These are phyloP conservation scores for Nephrocerus scutellatus DNA, from an alignment of 2,888 invertebrate species.

Conservation along the genomic window DNA sequence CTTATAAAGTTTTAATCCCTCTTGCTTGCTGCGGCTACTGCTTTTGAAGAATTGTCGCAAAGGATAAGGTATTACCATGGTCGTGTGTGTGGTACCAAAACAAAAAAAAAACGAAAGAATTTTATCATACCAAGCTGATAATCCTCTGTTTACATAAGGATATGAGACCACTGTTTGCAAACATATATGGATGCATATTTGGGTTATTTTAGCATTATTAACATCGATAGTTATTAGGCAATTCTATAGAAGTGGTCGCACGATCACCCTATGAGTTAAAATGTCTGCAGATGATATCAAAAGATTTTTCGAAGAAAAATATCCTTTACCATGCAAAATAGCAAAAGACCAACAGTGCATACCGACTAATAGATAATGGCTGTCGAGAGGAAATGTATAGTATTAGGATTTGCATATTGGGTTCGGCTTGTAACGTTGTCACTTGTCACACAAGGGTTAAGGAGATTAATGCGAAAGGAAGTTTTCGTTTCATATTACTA, in stretches of 20 bases:
- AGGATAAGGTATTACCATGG: too few relatives aligned
- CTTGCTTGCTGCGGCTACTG: too few relatives aligned
- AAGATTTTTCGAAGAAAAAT: background rate
- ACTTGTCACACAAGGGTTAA: conserved; percentile 7
- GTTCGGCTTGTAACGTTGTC: background rate
- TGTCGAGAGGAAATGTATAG: too few relatives aligned
- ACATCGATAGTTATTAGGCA: conserved; percentile 2
- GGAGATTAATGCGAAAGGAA: conserved; percentile 12
- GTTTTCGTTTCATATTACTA: conserved; percentile 12
- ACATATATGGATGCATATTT: conserved; percentile 22
- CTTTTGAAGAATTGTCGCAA: too few relatives aligned
- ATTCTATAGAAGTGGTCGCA: too few relatives aligned
- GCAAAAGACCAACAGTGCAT: conserved; percentile 12
- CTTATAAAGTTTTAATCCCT: too few relatives aligned
- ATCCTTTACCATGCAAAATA: background rate
- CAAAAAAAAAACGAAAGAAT: too few relatives aligned
- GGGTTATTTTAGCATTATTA: conserved; percentile 20
- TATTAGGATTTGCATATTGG: background rate
- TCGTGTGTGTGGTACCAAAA: too few relatives aligned
- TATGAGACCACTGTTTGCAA: conserved; percentile 26
- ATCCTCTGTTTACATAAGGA: conserved; percentile 22
- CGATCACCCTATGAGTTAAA: too few relatives aligned
- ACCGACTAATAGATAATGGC: conserved; percentile 4
- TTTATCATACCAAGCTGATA: too few relatives aligned
- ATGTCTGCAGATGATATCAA: background rate